A percentile compares a stretch with the other conserved stretches of the same genome.
phyloP scores from a whole-genome alignment of 1,140 invertebrate genomes.

The Mactra quadrangularis region DNA sequence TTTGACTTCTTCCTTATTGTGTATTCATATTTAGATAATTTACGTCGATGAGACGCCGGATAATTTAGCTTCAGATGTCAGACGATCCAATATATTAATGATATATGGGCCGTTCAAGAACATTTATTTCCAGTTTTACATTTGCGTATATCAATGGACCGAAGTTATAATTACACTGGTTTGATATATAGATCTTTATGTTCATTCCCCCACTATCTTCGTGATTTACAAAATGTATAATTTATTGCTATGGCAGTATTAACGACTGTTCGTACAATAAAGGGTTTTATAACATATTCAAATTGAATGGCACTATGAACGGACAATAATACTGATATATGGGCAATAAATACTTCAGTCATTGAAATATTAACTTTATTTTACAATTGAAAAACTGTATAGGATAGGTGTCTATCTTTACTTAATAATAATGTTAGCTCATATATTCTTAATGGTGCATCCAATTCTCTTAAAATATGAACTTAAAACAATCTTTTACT shows the following conservation, averaged over 20 bases:
- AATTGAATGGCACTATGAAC: constrained; percentile 19
- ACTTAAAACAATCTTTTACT: neutral
- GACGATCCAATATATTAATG: constrained; percentile 22
- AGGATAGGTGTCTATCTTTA: neutral
- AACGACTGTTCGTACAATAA: constrained; percentile 44
- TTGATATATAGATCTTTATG: constrained; percentile 26
- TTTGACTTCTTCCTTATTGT: constrained; percentile 19
- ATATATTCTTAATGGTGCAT: too few species aligned
- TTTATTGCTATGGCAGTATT: constrained; percentile 54
- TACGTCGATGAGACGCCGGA: constrained; percentile 19
- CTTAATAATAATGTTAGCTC: neutral
- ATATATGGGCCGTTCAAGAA: constrained; percentile 25
- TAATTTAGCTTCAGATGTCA: constrained; percentile 46
- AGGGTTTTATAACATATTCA: constrained; percentile 40
- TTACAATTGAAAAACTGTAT: neutral
- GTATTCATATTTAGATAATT: constrained; percentile 50
- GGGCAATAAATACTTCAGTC: constrained; percentile 17
- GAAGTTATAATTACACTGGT: constrained; percentile 38
- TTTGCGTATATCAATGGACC: constrained; percentile 54
- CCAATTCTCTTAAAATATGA: neutral
- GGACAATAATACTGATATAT: constrained; percentile 11
- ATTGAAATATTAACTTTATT: constrained; percentile 37
- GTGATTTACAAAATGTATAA: constrained; percentile 46
- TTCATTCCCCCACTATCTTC: neutral
- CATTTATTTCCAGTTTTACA: constrained; percentile 43